Base-by-base conservation (phyloP, 2,797 vertebrate genomes). In the Bradypodion ventrale region DNA sequence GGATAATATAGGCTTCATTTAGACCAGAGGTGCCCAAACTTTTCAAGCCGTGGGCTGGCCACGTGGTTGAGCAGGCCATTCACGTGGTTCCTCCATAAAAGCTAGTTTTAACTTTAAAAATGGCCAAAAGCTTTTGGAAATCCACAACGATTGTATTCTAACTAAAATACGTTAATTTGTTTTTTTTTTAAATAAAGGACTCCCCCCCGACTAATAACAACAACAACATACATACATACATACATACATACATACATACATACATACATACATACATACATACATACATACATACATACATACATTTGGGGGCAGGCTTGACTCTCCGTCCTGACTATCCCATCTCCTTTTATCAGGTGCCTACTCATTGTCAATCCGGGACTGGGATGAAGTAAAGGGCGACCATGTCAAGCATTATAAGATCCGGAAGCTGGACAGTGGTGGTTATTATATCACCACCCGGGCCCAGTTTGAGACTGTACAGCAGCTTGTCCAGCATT, bases 391-490 rank as follows among this genome's bases (percentile, higher is more conserved):
- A 62, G 93, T 83, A 80, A 98, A 98, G 89, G 98, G 97, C 0
- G 97, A 99, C 70, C 98, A 99, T 0, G 96, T 99, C 82, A 99
- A 99, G 93, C 98, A 99, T 95, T 99, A 99, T 94, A 99, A 99
- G 94, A 98, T 99, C 90, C 97, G 98, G 59, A 99, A 99, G 83
- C 94, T 99, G 92, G 98, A 99, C 92, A 98, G 94, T 0, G 98
- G 98, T 0, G 98, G 98, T 52, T 99, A 97, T 94, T 99, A 99
- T 93, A 99, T 99, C 96, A 99, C 98, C 90, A 99, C 98, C 0
- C 94, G 98, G 0, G 97, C 97, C 32, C 98, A 99, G 96, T 99
- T 99, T 2, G 95, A 96, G 83, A 97, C 97, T 0, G 96, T 99
- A 83, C 97, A 95, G 88, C 91, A 99, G 91, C 96, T 99, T 91